A percentile compares a stretch with the other conserved stretches of the same genome.
phyloP scores from a whole-genome alignment of 2,797 vertebrate genomes.

The Triplophysa bombifrons region DNA sequence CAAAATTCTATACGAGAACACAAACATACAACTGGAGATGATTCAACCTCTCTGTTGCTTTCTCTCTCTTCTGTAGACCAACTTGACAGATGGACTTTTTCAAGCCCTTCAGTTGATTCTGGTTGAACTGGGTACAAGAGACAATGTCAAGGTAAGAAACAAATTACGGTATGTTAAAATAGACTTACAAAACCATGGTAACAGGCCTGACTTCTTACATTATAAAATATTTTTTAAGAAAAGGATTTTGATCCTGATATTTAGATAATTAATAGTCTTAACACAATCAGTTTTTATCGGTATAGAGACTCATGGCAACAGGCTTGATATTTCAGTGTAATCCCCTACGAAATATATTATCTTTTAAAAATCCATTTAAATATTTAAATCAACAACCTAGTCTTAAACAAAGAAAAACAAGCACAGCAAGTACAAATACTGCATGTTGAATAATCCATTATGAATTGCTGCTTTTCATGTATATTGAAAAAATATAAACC shows the following conservation, averaged over 20 bases:
- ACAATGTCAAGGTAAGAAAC: conserved; percentile 89
- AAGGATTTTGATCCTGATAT: background rate
- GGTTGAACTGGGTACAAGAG: conserved; percentile 86
- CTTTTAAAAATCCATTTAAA: too few species aligned
- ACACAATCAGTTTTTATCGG: too few species aligned
- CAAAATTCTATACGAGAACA: too few species aligned
- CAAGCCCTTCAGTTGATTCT: conserved; percentile 81
- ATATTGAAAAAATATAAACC: too few species aligned
- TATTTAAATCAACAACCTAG: too few species aligned
- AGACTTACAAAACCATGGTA: background rate
- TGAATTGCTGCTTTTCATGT: too few species aligned
- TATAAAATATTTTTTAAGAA: background rate
- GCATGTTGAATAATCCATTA: too few species aligned
- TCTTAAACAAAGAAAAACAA: too few species aligned
- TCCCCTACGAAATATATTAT: background rate
- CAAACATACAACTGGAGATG: too few species aligned
- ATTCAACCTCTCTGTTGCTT: conserved; percentile 54
- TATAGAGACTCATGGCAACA: background rate
- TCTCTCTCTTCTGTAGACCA: conserved; percentile 72
- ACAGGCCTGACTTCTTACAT: background rate
- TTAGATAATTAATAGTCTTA: background rate
- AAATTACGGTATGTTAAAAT: too few species aligned
- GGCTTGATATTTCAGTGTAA: background rate
- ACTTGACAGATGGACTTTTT: conserved; percentile 84
- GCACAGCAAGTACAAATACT: too few species aligned